Evolutionary conservation across 2,888 invertebrate species (phyloP).

Genomic region (Poecilobothrus nobilitatus): DNA sequence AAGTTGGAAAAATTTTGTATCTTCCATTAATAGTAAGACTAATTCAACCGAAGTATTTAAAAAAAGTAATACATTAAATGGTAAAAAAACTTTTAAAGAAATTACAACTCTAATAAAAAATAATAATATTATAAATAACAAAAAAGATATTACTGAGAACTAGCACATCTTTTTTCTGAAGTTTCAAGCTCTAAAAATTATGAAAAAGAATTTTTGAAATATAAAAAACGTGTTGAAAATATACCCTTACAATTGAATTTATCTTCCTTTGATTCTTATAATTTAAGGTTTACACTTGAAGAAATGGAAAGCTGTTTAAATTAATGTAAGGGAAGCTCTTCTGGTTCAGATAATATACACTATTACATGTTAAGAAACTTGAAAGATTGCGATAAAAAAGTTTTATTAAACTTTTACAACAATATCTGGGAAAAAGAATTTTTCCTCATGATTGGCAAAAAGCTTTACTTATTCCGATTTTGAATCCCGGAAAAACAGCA

Average conservation of each 20-base stretch:
- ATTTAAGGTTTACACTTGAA: background rate
- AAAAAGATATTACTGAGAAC: background rate
- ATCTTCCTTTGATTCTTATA: background rate
- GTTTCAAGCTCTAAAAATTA: background rate
- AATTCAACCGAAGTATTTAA: background rate
- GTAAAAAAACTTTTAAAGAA: background rate
- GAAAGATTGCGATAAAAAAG: background rate
- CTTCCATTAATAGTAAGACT: background rate
- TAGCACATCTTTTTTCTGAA: background rate
- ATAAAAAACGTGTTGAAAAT: background rate
- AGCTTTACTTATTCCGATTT: slow-evolving; percentile 2
- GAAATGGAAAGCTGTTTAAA: background rate
- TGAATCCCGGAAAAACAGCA: background rate
- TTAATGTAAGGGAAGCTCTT: background rate
- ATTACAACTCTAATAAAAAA: background rate
- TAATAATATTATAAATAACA: background rate
- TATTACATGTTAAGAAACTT: background rate
- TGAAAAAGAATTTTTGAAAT: background rate
- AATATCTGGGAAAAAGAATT: background rate
- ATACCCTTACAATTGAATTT: no score
- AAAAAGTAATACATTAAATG: slow-evolving; percentile 8
- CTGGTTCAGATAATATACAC: background rate
- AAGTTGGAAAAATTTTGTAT: background rate
- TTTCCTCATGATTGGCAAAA: slow-evolving; percentile 2
- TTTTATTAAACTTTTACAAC: background rate